Percentiles rank a stretch among this genome's conserved stretches.
phyloP scores from a whole-genome alignment of 2,888 invertebrate species.

The Drepanosiphum platanoidis region DNA sequence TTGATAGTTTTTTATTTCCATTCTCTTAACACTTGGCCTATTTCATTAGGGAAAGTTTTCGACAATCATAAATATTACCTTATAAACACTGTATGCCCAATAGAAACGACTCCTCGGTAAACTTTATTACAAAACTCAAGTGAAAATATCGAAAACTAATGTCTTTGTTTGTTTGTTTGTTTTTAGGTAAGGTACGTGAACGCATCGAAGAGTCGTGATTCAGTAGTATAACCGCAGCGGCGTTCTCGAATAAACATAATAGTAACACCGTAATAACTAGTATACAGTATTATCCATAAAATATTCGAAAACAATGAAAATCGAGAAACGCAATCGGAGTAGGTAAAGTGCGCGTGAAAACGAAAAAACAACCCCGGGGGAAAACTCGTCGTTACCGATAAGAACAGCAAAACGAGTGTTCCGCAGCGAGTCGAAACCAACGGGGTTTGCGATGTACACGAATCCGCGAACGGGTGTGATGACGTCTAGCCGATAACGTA shows the following conservation, averaged over 20 bases:
- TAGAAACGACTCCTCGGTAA: no score
- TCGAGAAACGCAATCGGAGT: neutral
- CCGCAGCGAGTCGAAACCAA: neutral
- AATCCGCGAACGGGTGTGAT: neutral
- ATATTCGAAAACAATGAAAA: no score
- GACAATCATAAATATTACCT: no score
- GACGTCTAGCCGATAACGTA: neutral
- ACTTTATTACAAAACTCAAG: no score
- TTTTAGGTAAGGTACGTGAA: neutral
- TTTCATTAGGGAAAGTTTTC: no score
- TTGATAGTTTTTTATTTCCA: no score
- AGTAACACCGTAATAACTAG: no score
- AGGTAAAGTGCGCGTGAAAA: neutral
- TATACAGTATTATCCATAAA: no score
- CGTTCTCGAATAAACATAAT: neutral
- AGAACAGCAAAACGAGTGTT: neutral
- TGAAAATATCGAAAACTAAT: no score
- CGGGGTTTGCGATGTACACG: neutral
- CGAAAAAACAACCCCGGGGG: neutral
- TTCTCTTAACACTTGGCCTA: no score
- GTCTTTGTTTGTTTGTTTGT: neutral
- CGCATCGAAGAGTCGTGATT: neutral
- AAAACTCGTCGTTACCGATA: neutral
- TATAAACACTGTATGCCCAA: no score
- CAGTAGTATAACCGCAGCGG: no score